Evolutionary conservation across 2,888 invertebrate genomes (phyloP).

Genomic region (Lissocephala sabroskyi): DNA sequence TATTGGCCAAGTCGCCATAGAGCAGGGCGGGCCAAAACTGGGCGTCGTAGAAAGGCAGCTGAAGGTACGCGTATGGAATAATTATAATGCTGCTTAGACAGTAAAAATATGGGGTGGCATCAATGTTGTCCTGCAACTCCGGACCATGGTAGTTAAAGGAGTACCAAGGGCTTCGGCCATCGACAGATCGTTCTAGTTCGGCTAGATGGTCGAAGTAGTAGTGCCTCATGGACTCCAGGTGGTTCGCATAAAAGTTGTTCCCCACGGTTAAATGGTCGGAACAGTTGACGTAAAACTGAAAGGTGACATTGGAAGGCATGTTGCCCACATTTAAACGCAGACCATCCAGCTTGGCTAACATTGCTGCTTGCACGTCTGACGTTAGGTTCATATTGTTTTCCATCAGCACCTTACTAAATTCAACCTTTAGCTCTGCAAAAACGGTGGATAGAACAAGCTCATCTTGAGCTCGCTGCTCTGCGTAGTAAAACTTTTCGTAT

Average conservation of each 20-base stretch:
- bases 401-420: slow-evolving; percentile 35
- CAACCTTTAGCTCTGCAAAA: slow-evolving; percentile 45
- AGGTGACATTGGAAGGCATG: slow-evolving; percentile 42
- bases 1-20: slow-evolving; percentile 62
- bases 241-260: slow-evolving; percentile 52
- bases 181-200: slow-evolving; percentile 21
- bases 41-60: slow-evolving; percentile 50
- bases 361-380: slow-evolving; percentile 25
- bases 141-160: slow-evolving; percentile 57
- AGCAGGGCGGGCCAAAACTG: slow-evolving; percentile 60
- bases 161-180: slow-evolving; percentile 28
- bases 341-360: slow-evolving; percentile 39
- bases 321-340: slow-evolving; percentile 60
- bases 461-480: slow-evolving; percentile 29
- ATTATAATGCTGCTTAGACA: slow-evolving; percentile 52
- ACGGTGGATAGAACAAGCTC: slow-evolving; percentile 44
- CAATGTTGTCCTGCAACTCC: slow-evolving; percentile 48
- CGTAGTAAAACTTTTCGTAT: slow-evolving; percentile 51
- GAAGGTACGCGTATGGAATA: slow-evolving; percentile 56
- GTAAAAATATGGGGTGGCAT: slow-evolving; percentile 59
- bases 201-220: slow-evolving; percentile 35
- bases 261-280: slow-evolving; percentile 34
- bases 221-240: slow-evolving; percentile 47
- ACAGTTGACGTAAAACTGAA: slow-evolving; percentile 39
- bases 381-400: slow-evolving; percentile 44